These are phyloP conservation scores for Asbolus verrucosus DNA, from an alignment of 1,140 invertebrate species.

Conservation along the genomic window DNA sequence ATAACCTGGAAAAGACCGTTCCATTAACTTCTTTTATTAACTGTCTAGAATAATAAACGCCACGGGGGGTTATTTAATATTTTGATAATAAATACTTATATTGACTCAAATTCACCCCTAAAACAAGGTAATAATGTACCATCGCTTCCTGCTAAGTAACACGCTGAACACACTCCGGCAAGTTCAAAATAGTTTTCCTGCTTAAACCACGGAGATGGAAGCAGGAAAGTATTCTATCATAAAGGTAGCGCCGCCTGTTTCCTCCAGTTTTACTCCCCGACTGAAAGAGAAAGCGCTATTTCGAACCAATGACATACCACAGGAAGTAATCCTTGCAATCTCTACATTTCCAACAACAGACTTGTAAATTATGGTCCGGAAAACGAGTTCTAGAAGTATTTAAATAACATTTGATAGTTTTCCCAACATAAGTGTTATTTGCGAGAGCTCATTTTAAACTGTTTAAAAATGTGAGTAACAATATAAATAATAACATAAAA, in stretches of 20 bases:
- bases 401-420: background rate
- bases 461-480: no score
- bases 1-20: conserved; percentile 29
- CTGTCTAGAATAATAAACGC: conserved; percentile 15
- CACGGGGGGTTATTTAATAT: background rate
- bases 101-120: no score
- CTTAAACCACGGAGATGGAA: background rate
- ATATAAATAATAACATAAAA: no score
- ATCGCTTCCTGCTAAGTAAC: no score
- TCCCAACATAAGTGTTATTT: no score
- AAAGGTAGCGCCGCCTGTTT: background rate
- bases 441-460: no score
- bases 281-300: background rate
- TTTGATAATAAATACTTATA: background rate
- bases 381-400: no score
- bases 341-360: background rate
- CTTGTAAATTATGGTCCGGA: no score
- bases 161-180: background rate
- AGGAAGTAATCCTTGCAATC: background rate
- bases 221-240: background rate
- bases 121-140: no score
- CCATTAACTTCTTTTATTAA: conserved; percentile 44
- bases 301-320: background rate
- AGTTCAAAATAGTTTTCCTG: background rate
- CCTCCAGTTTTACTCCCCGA: background rate